Evolutionary conservation across 2,888 invertebrate genomes (phyloP).

Genomic region (Theristus sp.): DNA sequence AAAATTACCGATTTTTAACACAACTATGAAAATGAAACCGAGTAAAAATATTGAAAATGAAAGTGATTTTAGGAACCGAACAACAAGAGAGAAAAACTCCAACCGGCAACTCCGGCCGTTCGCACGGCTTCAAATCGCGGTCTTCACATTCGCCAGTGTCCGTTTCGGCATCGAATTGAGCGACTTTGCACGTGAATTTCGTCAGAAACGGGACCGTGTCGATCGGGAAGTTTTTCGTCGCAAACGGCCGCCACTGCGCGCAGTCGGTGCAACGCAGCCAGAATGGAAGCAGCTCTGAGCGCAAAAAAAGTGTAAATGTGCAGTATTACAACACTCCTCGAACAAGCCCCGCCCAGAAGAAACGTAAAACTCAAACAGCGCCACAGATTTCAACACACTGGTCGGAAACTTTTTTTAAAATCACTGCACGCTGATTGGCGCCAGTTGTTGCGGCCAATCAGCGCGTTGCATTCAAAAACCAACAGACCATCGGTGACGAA

Average conservation of each 20-base stretch:
- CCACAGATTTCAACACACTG: no score
- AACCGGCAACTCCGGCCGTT: neutral
- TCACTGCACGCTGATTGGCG: no score
- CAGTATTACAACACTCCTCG: no score
- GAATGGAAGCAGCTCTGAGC: slow-evolving; percentile 27
- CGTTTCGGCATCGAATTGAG: neutral
- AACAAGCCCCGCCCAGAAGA: neutral
- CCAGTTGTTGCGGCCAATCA: no score
- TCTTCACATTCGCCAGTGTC: neutral
- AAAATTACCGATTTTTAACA: neutral
- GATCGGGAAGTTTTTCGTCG: neutral
- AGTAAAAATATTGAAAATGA: slow-evolving; percentile 5
- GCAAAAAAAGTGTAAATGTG: no score
- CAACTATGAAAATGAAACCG: neutral
- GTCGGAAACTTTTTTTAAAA: neutral
- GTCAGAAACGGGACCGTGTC: neutral
- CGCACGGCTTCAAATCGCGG: neutral
- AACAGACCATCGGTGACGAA: slow-evolving; percentile 7
- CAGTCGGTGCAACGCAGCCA: slow-evolving; percentile 32
- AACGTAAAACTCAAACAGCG: no score
- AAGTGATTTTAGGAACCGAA: no score
- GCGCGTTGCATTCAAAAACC: no score
- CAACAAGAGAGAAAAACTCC: neutral
- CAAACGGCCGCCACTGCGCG: slow-evolving; percentile 28
- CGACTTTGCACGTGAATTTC: slow-evolving; percentile 1